Evolutionary conservation across 92 coral and sea anemone species (phyloP).

Genomic region (Parazoanthus atlanticus): DNA sequence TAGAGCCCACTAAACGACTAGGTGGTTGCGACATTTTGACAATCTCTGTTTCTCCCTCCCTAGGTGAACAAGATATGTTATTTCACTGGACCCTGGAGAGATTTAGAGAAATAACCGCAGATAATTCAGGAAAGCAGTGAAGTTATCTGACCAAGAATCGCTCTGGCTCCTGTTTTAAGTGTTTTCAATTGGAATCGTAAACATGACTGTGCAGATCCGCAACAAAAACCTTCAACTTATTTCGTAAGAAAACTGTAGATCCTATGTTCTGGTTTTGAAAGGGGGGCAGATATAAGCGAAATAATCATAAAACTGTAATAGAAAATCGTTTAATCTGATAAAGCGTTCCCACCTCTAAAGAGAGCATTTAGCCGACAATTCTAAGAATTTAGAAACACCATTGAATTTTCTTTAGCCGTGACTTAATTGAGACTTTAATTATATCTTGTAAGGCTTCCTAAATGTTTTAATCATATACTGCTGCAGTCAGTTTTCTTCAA

Average conservation of each 20-base stretch:
- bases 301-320: not conserved
- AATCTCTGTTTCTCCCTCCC: not conserved
- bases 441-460: conserved; percentile 1
- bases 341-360: conserved; percentile 19
- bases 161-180: not conserved
- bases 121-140: not conserved
- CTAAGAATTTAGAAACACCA: conserved; percentile 29
- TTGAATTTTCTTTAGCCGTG: conserved; percentile 23
- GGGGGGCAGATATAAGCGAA: not conserved
- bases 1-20: conserved; percentile 35
- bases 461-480: not conserved
- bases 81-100: not conserved
- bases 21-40: conserved; percentile 21
- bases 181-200: not conserved
- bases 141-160: not conserved
- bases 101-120: not conserved
- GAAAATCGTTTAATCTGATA: conserved; percentile 3
- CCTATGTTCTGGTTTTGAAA: not conserved
- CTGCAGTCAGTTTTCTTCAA: not conserved
- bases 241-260: not conserved
- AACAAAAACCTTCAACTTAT: not conserved
- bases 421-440: conserved; percentile 17
- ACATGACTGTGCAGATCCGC: not conserved
- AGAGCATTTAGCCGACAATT: conserved; percentile 17
- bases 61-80: not conserved